Evolutionary conservation across 2,888 invertebrate species (phyloP).

Genomic region (Adelognathus sp.): DNA sequence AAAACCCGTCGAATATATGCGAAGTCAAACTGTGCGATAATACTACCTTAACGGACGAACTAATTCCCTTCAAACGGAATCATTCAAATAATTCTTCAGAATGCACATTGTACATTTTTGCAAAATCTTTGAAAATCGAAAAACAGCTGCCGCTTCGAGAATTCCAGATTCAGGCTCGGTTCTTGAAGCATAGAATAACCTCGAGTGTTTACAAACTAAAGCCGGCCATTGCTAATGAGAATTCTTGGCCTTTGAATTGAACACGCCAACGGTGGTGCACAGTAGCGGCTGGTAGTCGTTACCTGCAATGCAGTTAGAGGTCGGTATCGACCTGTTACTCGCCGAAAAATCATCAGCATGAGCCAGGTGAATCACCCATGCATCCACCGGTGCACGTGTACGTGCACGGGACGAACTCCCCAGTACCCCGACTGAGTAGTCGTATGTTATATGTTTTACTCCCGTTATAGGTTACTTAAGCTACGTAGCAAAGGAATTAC

Average conservation of each 20-base stretch:
- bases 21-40: too few species aligned
- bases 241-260: slow-evolving; percentile 10
- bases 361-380: slow-evolving; percentile 66
- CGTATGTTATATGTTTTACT: too few species aligned
- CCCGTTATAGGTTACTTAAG: not conserved
- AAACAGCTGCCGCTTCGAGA: too few species aligned
- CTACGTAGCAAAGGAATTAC: not conserved
- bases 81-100: too few species aligned
- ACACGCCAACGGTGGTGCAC: not conserved
- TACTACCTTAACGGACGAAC: too few species aligned
- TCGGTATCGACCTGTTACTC: slow-evolving; percentile 75
- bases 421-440: not conserved
- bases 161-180: not conserved
- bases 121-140: too few species aligned
- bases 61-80: too few species aligned
- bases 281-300: slow-evolving; percentile 60
- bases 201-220: not conserved
- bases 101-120: too few species aligned
- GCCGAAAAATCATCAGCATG: slow-evolving; percentile 71
- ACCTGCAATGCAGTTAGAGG: slow-evolving; percentile 76
- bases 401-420: slow-evolving; percentile 37
- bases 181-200: not conserved
- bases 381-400: slow-evolving; percentile 39
- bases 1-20: too few species aligned
- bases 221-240: not conserved